phyloP scores from a whole-genome alignment of 2,888 invertebrate genomes.

The Drosophila basisetae region DNA sequence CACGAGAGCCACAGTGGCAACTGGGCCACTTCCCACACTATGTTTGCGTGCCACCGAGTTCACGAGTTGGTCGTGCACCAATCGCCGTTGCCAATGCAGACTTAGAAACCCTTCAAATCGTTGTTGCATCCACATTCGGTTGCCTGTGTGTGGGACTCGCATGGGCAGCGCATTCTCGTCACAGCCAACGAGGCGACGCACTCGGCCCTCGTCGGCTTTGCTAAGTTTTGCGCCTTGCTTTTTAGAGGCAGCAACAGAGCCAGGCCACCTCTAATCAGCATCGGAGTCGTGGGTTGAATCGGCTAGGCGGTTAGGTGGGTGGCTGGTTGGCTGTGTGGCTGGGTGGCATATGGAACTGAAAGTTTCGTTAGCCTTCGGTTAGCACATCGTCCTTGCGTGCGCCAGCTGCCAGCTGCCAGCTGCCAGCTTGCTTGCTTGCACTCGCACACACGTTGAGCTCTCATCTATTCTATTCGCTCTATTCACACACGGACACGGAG shows the following conservation, averaged over 20 bases:
- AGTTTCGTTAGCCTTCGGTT: slow-evolving; percentile 71
- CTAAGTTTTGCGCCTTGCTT: slow-evolving; percentile 54
- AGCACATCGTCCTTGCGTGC: slow-evolving; percentile 66
- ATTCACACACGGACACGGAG: slow-evolving; percentile 42
- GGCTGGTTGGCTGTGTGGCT: not conserved
- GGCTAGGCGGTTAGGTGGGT: not conserved
- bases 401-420: not conserved
- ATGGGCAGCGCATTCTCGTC: slow-evolving; percentile 50
- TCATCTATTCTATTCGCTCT: slow-evolving; percentile 50
- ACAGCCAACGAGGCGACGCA: slow-evolving; percentile 28
- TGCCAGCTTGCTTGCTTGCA: slow-evolving; percentile 29
- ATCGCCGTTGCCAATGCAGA: slow-evolving; percentile 65
- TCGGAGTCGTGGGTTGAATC: not conserved
- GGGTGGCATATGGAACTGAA: slow-evolving; percentile 27
- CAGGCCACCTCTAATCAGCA: slow-evolving; percentile 47
- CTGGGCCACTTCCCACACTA: not conserved
- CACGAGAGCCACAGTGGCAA: slow-evolving; percentile 28
- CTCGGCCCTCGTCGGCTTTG: slow-evolving; percentile 46
- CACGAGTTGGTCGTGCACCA: slow-evolving; percentile 58
- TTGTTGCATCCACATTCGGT: slow-evolving; percentile 73
- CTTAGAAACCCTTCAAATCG: slow-evolving; percentile 74
- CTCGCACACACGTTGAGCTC: slow-evolving; percentile 20
- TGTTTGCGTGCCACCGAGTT: slow-evolving; percentile 1
- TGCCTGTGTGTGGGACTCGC: slow-evolving; percentile 22
- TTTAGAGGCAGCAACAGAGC: slow-evolving; percentile 27